Evolutionary conservation across 2,797 vertebrate genomes (phyloP), one percentile per base, ranked within the genome.

Genomic region (Parauchenoglanis ngamensis): DNA sequence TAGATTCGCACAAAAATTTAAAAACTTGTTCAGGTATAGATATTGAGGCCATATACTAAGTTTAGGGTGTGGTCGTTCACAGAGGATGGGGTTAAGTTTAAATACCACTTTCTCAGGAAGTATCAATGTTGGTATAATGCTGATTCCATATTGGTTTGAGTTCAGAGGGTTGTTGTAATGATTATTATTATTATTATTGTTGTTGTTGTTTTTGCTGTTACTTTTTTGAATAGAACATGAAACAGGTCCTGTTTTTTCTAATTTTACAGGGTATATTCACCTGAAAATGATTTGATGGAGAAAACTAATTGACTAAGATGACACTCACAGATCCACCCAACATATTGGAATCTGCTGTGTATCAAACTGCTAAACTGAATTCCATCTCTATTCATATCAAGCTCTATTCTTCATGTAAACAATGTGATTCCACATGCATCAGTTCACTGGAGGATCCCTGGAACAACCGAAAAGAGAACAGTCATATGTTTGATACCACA

Each of bases 321-420:
- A 99, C 98, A 97, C 98, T 98, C 93, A 99, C 98, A 91, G 97
- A 98, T 96, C 97, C 96, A 72, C 97, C 97, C 95, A 97, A 98
- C 92, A 95, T 98, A 96, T 96, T 98, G 94, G 95, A 97, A 95
- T 98, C 98, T 92, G 97, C 96, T 83, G 97, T 97, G 94, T 97
- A 97, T 95, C 97, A 94, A 96, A 97, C 98, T 94, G 96, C 98
- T 95, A 96, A 97, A 93, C 96, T 97, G 92, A 96, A 95, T 92
- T 95, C 95, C 76, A 94, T 96, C 94, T 96, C 95, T 57, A 90
- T 92, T 83, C 92, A 94, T 90, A 95, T 92, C 5, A 93, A 95
- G 85, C 89, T 95, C 91, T 91, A 94, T 92, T 95, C 93, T 94
- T 94, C 95, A 90, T 91, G 91, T 89, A 92, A 94, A 96, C 95